Evolutionary conservation across 2,797 vertebrate species (phyloP), one percentile per base, ranked within the genome.

Genomic region (Helicolenus hilgendorfi): DNA sequence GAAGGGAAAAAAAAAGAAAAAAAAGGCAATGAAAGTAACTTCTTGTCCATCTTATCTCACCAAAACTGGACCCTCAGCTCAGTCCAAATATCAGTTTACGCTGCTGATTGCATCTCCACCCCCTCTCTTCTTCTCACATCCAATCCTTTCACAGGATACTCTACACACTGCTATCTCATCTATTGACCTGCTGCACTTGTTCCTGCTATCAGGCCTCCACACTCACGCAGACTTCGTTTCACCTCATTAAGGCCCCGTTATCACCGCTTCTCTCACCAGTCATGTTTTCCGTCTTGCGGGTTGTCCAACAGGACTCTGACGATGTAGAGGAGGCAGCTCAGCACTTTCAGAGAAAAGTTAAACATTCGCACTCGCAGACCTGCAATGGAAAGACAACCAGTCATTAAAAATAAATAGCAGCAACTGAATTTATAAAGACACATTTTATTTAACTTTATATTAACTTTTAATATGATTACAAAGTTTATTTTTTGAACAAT

Each of bases 261-360:
- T 85, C 71, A 38, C 11, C 41, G 3, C 45, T 62, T 85, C 33
- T 68, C 97, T 97, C 95, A 98, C 97, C 97, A 98, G 75, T 96
- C 96, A 31, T 94, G 96, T 77, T 91, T 94, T 56, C 94, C 87
- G 55, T 97, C 96, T 75, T 94, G 95, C 0, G 98, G 98, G 90
- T 98, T 97, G 73, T 98, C 98, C 86, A 98, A 88, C 29, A 98
- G 94, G 55, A 98, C 98, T 92, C 98, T 91, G 88, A 98, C 94
- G 11, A 98, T 98, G 92, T 98, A 98, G 41, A 98, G 97, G 85
- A 98, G 96, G 85, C 98, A 98, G 95, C 98, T 98, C 80, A 98
- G 95, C 88, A 98, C 96, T 94, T 98, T 98, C 53, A 98, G 94
- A 68, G 97, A 92, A 94, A 98, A 98, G 93, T 98, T 98, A 91